A percentile compares a stretch with the other conserved stretches of the same genome.
Evolutionary conservation across 2,113 vertebrate genomes (phyloP).

Genomic region (Dasyornis broadbenti): DNA sequence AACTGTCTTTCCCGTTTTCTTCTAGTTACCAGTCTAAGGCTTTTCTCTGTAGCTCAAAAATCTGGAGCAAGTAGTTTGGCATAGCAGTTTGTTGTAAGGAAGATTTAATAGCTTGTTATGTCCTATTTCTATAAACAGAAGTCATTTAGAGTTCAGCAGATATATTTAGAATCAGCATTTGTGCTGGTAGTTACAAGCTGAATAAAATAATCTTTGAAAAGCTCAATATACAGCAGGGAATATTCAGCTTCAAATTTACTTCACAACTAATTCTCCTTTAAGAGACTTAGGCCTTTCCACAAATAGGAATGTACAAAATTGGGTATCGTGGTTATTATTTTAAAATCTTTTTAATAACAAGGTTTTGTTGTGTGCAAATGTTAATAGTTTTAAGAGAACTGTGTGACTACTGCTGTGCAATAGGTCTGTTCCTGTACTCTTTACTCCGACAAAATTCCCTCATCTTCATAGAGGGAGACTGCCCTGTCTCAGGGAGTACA

Average conservation of each 20-base stretch:
- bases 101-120: conserved; percentile 76
- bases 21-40: not conserved
- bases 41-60: conserved; percentile 47
- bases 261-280: not conserved
- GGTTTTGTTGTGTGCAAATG: not conserved
- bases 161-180: conserved; percentile 77
- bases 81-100: conserved; percentile 70
- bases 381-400: not conserved
- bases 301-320: not conserved
- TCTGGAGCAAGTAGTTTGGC: conserved; percentile 61
- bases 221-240: conserved; percentile 45
- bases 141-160: conserved; percentile 76
- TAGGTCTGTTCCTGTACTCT: not conserved
- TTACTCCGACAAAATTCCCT: not conserved
- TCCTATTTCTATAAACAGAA: conserved; percentile 76
- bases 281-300: not conserved
- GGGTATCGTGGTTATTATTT: not conserved
- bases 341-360: not conserved
- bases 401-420: not conserved
- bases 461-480: not conserved
- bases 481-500: not conserved
- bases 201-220: conserved; percentile 73
- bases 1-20: not conserved
- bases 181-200: conserved; percentile 65
- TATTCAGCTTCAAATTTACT: not conserved